Conservation (phyloP, 2,113 vertebrate species). For the Callorhinus ursinus region DNA sequence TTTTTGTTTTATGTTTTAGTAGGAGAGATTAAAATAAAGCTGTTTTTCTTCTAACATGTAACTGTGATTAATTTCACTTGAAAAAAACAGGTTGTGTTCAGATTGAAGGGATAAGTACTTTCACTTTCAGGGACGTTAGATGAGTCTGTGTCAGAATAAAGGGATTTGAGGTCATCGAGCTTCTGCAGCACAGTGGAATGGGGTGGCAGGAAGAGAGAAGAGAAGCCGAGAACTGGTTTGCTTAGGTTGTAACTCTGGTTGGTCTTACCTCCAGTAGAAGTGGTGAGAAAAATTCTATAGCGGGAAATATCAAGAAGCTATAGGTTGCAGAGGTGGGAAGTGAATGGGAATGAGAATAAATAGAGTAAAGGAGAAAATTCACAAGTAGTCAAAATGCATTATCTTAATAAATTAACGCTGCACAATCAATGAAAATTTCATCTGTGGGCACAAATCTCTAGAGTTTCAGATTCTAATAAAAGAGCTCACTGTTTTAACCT, state of each 20-base stretch:
- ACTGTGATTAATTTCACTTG: neutral
- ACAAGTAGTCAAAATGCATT: neutral
- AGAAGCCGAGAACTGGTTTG: neutral
- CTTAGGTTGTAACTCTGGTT: neutral
- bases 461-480: constrained; percentile 9
- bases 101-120: neutral
- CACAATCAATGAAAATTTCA: neutral
- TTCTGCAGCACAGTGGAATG: neutral
- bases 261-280: neutral
- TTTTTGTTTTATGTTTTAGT: neutral
- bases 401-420: neutral
- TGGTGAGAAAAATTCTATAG: neutral
- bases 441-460: neutral
- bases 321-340: neutral
- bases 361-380: neutral
- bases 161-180: neutral
- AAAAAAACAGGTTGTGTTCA: neutral
- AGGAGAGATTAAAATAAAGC: neutral
- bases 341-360: neutral
- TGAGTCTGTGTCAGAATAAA: neutral
- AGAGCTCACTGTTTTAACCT: neutral
- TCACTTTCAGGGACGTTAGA: neutral
- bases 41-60: neutral
- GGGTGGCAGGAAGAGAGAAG: neutral
- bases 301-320: neutral